Evolutionary conservation across 2,888 invertebrate genomes (phyloP), one percentile per base, ranked within the genome.

Genomic region (Mechanitis messenoides): DNA sequence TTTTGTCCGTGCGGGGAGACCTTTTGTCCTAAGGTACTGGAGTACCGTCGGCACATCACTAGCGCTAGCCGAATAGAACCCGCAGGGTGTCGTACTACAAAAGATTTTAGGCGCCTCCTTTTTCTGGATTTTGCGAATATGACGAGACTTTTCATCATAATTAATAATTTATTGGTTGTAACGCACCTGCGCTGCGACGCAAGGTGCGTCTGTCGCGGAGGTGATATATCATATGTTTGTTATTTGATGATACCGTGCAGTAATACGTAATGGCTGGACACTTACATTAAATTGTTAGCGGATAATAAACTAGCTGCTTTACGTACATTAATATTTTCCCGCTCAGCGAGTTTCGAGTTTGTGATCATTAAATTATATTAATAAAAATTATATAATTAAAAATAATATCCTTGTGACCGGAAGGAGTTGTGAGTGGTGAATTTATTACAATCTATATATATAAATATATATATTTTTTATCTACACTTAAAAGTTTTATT

Each of bases 151-250:
- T 83, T 84, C 87, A 84, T 88, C 85, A 89, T 87, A 89, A 89
- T 90, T 86, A 87, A 86, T 89, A 87, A 89, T 89, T 87, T 89
- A 89, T 89, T 76, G 83, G 78, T 84, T 83, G 87, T 83, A 79
- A 78, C 83, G 77, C 79, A 84, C 83, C 88, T 85, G 85, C 20
- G 20, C 85, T 87, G 86, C 76, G 65, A 65, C 68, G 81, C 81
- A 85, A 86, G 85, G 83, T 87, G 88, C 88, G 85, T 82, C 87
- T 87, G 87, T 85, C 79, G 81, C 76, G 68, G 62, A 68, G 59
- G 67, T 75, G 68, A 83, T 85, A 84, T 83, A 87, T 88, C 84
- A 87, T 84, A 78, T 72, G 67, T 68, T 66, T 64, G 62, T 64
- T 64, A 64, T 65, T 70, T 56, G 63, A 58, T 53, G 63, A 59